Base-by-base conservation (phyloP, 2,888 invertebrate species). In the Tholera decimalis region DNA sequence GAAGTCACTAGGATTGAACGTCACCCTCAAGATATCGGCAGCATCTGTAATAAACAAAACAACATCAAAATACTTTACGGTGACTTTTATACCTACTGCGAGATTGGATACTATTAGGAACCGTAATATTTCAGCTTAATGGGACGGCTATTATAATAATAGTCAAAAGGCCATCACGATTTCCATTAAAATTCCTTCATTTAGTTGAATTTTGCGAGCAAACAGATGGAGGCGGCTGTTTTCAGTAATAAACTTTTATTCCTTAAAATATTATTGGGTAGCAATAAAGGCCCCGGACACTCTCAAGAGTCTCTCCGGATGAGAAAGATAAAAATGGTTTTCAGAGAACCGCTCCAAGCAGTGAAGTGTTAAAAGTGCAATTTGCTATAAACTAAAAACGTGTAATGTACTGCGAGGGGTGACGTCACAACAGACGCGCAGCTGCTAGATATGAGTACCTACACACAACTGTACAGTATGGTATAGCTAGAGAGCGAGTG, bases 1-100 rank as follows among this genome's bases (percentile, higher is more conserved):
- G 37, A 90, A 79, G 18, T 89, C 82, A 9, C 86, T 88, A 0
- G 92, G 93, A 0, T 70, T 61, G 66, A 93, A 91, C n/a, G 67
- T 83, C 6, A 89, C 85, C 35, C 77, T 85, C 20, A 93, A 67
- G 0, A 72, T 15, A 4, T 88, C 85, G 20, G 85, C 85, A 13
- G 80, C 80, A 51, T 90, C 92, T 93, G 87, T 15, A 83, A 86
- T 57, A 64, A 61, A 54, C 33, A 15, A 43, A 41, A 39, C 3
- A 5, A 24, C 11, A 9, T 61, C 6, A 20, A 44, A 20, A 37
- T 24, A 49, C 18, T 30, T 18, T 15, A 22, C 26, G 3, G 11
- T 8, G 15, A 39, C 15, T n/a, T 5, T 47, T 0, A 50, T 13
- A 61, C 26, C 13, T 9, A 33, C 9, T 33, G 15, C 9, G 7